Evolutionary conservation across 2,797 vertebrate species (phyloP).

Genomic region (Danio aesculapii): DNA sequence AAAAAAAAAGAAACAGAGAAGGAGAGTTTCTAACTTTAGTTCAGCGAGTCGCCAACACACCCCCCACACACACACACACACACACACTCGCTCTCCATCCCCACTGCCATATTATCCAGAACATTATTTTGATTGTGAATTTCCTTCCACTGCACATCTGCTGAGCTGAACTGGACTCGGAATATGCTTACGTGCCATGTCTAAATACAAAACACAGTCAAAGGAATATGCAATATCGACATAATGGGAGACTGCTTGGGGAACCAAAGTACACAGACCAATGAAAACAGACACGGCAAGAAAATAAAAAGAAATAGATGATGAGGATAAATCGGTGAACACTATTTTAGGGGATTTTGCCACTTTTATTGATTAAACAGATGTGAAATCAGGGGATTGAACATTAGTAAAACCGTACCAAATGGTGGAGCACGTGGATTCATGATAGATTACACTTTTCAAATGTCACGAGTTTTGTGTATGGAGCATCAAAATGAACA

Average conservation of each 20-base stretch:
- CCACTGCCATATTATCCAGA: slow-evolving; percentile 55
- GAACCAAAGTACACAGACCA: slow-evolving; percentile 19
- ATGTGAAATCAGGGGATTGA: neutral
- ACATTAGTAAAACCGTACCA: neutral
- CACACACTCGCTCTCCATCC: slow-evolving; percentile 13
- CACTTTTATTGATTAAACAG: slow-evolving; percentile 19
- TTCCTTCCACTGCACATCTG: slow-evolving; percentile 53
- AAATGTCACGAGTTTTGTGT: neutral
- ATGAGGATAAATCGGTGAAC: slow-evolving; percentile 21
- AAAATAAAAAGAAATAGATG: neutral
- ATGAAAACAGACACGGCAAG: slow-evolving; percentile 28
- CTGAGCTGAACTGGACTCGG: slow-evolving; percentile 42
- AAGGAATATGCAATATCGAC: slow-evolving; percentile 45
- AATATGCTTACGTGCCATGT: slow-evolving; percentile 56
- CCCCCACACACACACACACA: neutral
- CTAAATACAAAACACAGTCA: slow-evolving; percentile 46
- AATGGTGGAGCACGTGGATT: neutral
- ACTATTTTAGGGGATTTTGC: slow-evolving; percentile 24
- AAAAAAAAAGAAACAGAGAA: too few relatives aligned
- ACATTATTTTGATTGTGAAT: slow-evolving; percentile 52
- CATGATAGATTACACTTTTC: neutral
- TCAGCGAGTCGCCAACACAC: slow-evolving; percentile 31
- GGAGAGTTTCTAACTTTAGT: slow-evolving; percentile 61
- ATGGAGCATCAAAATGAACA: neutral
- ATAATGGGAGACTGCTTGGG: slow-evolving; percentile 37